Base-by-base conservation (phyloP, 2,113 vertebrate genomes). In the Turdus rufiventris region DNA sequence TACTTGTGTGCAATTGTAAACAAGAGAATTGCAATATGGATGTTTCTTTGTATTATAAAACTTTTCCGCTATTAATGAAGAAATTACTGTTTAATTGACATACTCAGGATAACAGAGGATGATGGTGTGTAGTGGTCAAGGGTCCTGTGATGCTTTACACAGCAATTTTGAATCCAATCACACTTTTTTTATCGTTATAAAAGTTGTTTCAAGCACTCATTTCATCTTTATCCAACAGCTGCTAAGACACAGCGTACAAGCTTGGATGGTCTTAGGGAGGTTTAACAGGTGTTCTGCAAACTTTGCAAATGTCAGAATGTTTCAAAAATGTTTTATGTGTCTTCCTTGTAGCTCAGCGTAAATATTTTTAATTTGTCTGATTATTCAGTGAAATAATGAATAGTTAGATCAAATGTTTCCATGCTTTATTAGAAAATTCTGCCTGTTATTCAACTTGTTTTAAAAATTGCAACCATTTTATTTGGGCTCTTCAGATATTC, bases 81-180 rank as follows among this genome's bases (percentile, higher is more conserved):
- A 97, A 98, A 98, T 98, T 98, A 98, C 97, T 98, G 97, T 98
- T 99, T 98, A 98, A 98, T 98, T 98, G 98, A 98, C 98, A 98
- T 98, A 99, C 99, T 99, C 99, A 99, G 99, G 99, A 99, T 99
- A 98, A 98, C 97, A 98, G 98, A 98, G 97, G 98, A 98, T 97
- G 97, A 97, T 97, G 95, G 97, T 98, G 94, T 97, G 96, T 98
- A 96, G 95, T 97, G 96, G 96, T 97, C 98, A 97, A 97, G 97
- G 97, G 97, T 98, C 97, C 96, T 96, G 95, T 97, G 91, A 97
- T 97, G 97, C 97, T 98, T 98, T 97, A 97, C 92, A 95, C 86
- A 96, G 97, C 97, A 97, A 36, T 97, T 98, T 94, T 96, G 96
- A 97, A 97, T 97, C 93, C 87, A 88, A 93, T 96, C 95, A 85